These are phyloP conservation scores for Centropus unirufus DNA, from an alignment of 2,113 vertebrate species.

Conservation along the genomic window DNA sequence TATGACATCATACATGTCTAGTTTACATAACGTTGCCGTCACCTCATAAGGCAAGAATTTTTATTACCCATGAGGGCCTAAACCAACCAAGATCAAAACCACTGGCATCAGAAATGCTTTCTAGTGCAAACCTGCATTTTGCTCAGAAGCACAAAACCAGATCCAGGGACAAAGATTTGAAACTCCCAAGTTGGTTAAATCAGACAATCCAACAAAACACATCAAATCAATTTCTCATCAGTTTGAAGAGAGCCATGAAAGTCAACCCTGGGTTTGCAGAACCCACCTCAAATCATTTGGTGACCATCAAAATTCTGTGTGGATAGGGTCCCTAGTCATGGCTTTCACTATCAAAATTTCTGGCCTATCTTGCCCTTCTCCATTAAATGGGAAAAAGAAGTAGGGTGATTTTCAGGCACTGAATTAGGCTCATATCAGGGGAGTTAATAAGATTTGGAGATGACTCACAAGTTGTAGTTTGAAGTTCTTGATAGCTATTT, in stretches of 20 bases:
- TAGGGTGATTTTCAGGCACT: not conserved
- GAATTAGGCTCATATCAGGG: not conserved
- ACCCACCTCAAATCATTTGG: not conserved
- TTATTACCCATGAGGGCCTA: not conserved
- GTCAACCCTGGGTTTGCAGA: not conserved
- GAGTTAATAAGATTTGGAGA: slow-evolving; percentile 40
- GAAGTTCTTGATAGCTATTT: slow-evolving; percentile 18
- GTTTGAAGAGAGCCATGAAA: not conserved
- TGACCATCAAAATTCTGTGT: not conserved
- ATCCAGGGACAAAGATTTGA: not conserved
- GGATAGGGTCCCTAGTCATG: too few relatives aligned
- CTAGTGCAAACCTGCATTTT: not conserved
- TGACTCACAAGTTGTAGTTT: slow-evolving; percentile 23
- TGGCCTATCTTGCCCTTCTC: not conserved
- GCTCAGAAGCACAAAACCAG: not conserved
- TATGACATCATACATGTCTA: not conserved
- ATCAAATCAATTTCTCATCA: not conserved
- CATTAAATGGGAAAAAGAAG: slow-evolving; percentile 7
- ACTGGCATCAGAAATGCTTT: not conserved
- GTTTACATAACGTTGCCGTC: not conserved
- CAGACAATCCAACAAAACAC: not conserved
- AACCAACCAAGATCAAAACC: not conserved
- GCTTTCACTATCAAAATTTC: not conserved
- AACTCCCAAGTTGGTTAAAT: not conserved
- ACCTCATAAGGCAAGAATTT: not conserved